Evolutionary conservation across 2,797 vertebrate genomes (phyloP).

Genomic region (Siniperca obscura): DNA sequence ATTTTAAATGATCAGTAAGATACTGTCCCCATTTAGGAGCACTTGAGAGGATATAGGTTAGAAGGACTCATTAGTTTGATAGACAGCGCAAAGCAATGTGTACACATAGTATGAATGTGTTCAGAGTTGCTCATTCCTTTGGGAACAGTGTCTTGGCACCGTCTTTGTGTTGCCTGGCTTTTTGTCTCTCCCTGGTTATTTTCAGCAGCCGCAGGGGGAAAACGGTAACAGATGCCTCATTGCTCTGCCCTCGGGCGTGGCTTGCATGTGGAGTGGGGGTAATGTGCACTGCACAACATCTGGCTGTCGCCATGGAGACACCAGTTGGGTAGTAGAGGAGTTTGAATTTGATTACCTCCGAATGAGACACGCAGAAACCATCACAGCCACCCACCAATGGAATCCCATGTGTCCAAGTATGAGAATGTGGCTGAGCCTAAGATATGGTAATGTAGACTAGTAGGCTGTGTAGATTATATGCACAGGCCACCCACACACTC

Average conservation of each 20-base stretch:
- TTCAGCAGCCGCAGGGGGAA: constrained; percentile 73
- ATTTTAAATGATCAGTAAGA: not conserved
- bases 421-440: constrained; percentile 38
- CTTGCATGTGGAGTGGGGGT: constrained; percentile 59
- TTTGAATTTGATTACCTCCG: constrained; percentile 55
- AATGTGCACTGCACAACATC: constrained; percentile 78
- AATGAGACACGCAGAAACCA: constrained; percentile 29
- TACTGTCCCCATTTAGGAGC: not conserved
- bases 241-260: constrained; percentile 48
- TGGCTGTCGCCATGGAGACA: constrained; percentile 81
- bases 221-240: constrained; percentile 76
- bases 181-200: constrained; percentile 73
- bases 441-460: constrained; percentile 45
- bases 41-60: constrained; percentile 6
- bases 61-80: constrained; percentile 17
- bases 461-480: constrained; percentile 47
- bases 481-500: constrained; percentile 67
- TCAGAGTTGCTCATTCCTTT: constrained; percentile 17
- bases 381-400: constrained; percentile 10
- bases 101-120: not conserved
- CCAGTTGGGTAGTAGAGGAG: constrained; percentile 32
- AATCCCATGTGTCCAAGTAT: constrained; percentile 29
- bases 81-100: constrained; percentile 26
- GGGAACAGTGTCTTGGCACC: constrained; percentile 33
- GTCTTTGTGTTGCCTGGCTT: constrained; percentile 58